These are phyloP conservation scores for Nasonia giraulti DNA, from an alignment of 1,140 invertebrate genomes.

Conservation along the genomic window DNA sequence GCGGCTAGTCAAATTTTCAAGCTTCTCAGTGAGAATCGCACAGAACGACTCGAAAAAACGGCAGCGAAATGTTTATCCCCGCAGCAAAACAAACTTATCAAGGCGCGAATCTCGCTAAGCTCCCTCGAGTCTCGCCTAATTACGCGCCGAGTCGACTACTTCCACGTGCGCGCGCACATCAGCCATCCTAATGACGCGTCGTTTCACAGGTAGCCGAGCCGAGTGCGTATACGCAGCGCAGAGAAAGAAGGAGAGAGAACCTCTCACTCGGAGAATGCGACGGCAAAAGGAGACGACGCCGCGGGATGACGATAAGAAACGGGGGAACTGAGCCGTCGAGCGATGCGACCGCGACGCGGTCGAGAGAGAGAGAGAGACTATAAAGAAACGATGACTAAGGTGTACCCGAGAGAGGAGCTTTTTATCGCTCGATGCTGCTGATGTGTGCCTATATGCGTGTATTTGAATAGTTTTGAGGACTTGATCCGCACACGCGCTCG, in stretches of 20 bases:
- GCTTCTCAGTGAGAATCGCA: no score
- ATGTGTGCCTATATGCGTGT: no score
- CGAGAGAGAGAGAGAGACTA: not conserved
- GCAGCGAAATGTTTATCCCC: no score
- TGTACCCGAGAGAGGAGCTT: not conserved
- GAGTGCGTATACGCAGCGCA: no score
- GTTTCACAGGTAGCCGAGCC: not conserved
- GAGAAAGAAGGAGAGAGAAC: not conserved
- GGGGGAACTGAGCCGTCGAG: not conserved
- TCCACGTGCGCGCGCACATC: not conserved
- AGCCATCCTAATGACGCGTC: conserved; percentile 4
- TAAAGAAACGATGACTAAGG: not conserved
- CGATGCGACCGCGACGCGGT: not conserved
- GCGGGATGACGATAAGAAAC: not conserved
- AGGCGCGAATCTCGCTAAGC: not conserved
- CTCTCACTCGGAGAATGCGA: not conserved
- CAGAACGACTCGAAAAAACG: no score
- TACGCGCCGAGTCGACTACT: not conserved
- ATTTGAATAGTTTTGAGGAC: no score
- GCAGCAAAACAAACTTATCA: not conserved
- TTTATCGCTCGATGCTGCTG: not conserved
- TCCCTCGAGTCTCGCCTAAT: conserved; percentile 1
- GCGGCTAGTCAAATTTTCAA: no score
- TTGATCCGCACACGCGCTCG: no score
- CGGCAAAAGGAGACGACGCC: conserved; percentile 9